Evolutionary conservation across 2,888 invertebrate species (phyloP).

Genomic region (Melinaea menophilus): DNA sequence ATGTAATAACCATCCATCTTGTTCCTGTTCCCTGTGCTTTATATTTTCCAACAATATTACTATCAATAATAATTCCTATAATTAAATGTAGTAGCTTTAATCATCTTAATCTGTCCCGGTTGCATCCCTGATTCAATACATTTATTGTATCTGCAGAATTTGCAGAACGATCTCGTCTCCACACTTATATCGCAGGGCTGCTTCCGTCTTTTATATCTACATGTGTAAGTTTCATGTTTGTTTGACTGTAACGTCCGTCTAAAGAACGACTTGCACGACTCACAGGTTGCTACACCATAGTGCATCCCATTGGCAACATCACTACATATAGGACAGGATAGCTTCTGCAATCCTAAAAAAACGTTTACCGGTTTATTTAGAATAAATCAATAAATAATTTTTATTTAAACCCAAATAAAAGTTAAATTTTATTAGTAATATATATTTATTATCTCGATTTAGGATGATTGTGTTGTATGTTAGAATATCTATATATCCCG

Average conservation of each 20-base stretch:
- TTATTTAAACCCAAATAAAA: background rate
- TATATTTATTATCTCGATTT: conserved; percentile 7
- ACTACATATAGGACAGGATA: conserved; percentile 47
- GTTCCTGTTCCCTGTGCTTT: too few relatives aligned
- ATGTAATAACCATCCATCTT: too few relatives aligned
- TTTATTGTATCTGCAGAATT: conserved; percentile 44
- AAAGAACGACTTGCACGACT: conserved; percentile 58
- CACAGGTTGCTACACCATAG: conserved; percentile 51
- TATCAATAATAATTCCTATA: background rate
- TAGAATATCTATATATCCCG: conserved; percentile 40
- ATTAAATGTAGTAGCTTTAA: conserved; percentile 3
- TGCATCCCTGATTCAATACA: conserved; percentile 48
- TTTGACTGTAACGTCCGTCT: conserved; percentile 46
- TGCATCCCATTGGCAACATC: conserved; percentile 47
- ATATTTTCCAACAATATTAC: too few relatives aligned
- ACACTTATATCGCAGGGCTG: conserved; percentile 41
- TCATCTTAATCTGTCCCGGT: conserved; percentile 37
- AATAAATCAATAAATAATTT: background rate
- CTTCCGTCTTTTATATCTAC: conserved; percentile 23
- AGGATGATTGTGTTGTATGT: conserved; percentile 51
- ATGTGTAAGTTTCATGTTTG: conserved; percentile 43
- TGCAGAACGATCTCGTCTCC: conserved; percentile 45
- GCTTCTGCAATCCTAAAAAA: background rate
- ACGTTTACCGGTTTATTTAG: background rate
- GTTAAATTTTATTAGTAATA: background rate